Evolutionary conservation across 1,140 invertebrate species (phyloP), one percentile per base, ranked within the genome.

Genomic region (Leucophenga varia): DNA sequence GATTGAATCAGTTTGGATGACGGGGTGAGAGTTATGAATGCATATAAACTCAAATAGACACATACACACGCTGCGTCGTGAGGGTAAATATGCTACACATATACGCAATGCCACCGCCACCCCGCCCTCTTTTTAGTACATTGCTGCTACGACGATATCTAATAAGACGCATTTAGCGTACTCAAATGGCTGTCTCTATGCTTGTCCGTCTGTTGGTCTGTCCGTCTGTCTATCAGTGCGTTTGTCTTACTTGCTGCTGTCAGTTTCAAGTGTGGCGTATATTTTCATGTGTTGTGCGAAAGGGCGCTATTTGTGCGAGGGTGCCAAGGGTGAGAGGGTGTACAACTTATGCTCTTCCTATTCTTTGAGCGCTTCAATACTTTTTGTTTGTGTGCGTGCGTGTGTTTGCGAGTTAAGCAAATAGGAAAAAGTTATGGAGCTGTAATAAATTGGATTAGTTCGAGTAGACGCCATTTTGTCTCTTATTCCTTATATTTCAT

Each of bases 361-460:
- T n/a, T n/a, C n/a, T n/a, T n/a, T n/a, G n/a, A n/a, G n/a, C n/a
- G n/a, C n/a, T n/a, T n/a, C n/a, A n/a, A n/a, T n/a, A n/a, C n/a
- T n/a, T n/a, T n/a, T n/a, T n/a, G n/a, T n/a, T n/a, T n/a, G n/a
- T n/a, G n/a, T n/a, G n/a, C n/a, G n/a, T n/a, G n/a, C n/a, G n/a
- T n/a, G n/a, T n/a, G n/a, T n/a, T n/a, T n/a, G n/a, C n/a, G n/a
- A n/a, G n/a, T 45, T 59, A 69, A 50, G 59, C 58, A 69, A 70
- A 65, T 70, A 54, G 49, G 59, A 54, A 64, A 65, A 71, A 71
- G 63, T 71, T 71, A 71, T 71, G 67, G 60, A 71, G 67, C 67
- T 67, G 67, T 67, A 71, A 71, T 71, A 71, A 71, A 71, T 71
- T 71, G 67, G 67, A 71, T 71, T 71, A 71, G 67, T 71, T 71